Conservation (phyloP, 2,888 invertebrate genomes). For the Saturnia japonica region DNA sequence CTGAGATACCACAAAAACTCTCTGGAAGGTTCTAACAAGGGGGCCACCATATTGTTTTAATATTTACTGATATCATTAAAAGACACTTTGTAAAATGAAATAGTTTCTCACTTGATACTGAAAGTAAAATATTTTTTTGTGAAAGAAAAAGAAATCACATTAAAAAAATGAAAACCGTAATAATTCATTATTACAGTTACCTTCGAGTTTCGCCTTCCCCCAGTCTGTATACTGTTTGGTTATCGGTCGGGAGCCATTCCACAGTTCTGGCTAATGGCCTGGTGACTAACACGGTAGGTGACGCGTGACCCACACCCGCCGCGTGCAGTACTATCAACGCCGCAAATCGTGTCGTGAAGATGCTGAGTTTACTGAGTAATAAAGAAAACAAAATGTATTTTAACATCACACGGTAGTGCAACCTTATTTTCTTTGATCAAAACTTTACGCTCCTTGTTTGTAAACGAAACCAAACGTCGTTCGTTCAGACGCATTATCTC, state of each 20-base stretch:
- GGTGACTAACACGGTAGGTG: constrained; percentile 65
- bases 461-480: too few relatives aligned
- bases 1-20: not conserved
- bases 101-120: constrained; percentile 12
- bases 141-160: not conserved
- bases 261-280: constrained; percentile 52
- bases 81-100: too few relatives aligned
- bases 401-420: too few relatives aligned
- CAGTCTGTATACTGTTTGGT: constrained; percentile 69
- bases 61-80: too few relatives aligned
- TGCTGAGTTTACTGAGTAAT: constrained; percentile 49
- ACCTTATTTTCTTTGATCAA: too few relatives aligned
- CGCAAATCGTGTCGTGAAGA: constrained; percentile 56
- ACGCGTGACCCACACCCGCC: constrained; percentile 68
- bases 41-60: too few relatives aligned
- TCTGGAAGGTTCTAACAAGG: too few relatives aligned
- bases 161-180: too few relatives aligned
- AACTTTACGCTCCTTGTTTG: too few relatives aligned
- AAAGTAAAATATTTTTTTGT: not conserved
- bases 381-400: too few relatives aligned
- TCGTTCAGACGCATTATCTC: too few relatives aligned
- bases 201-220: constrained; percentile 61
- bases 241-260: constrained; percentile 72
- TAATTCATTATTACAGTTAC: too few relatives aligned
- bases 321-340: constrained; percentile 63